Percentiles rank a stretch among this genome's conserved stretches.
Evolutionary conservation across 2,888 invertebrate genomes (phyloP).

Genomic region (Caenorhabditis virilis): DNA sequence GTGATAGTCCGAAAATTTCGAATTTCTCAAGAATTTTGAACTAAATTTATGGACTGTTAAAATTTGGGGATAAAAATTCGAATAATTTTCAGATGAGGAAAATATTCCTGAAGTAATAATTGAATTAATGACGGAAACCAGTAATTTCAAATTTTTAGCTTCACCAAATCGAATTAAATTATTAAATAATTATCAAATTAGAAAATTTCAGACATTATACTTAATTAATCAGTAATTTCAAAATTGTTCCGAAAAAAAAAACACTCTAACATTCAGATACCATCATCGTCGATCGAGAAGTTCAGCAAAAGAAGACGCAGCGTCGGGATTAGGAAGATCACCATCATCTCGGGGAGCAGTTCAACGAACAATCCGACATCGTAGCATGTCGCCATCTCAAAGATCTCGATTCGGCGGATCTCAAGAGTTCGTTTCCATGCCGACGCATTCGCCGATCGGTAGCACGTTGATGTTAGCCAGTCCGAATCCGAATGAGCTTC

Average conservation of each 20-base stretch:
- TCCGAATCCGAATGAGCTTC: conserved; percentile 38
- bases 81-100: too few relatives aligned
- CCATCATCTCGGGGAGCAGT: neutral
- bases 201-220: too few relatives aligned
- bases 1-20: too few relatives aligned
- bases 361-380: conserved; percentile 11
- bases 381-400: conserved; percentile 25
- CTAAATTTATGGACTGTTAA: too few relatives aligned
- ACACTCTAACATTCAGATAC: neutral
- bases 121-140: too few relatives aligned
- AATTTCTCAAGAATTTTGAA: too few relatives aligned
- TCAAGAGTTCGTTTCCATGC: conserved; percentile 37
- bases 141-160: neutral
- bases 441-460: conserved; percentile 28
- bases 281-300: neutral
- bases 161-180: too few relatives aligned
- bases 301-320: too few relatives aligned
- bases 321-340: too few relatives aligned
- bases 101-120: too few relatives aligned
- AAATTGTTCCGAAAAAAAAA: neutral
- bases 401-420: conserved; percentile 15
- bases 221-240: neutral
- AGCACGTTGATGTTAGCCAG: conserved; percentile 37
- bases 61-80: too few relatives aligned
- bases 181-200: neutral